Conservation (phyloP, 2,797 vertebrate species). For the Euthynnus affinis region DNA sequence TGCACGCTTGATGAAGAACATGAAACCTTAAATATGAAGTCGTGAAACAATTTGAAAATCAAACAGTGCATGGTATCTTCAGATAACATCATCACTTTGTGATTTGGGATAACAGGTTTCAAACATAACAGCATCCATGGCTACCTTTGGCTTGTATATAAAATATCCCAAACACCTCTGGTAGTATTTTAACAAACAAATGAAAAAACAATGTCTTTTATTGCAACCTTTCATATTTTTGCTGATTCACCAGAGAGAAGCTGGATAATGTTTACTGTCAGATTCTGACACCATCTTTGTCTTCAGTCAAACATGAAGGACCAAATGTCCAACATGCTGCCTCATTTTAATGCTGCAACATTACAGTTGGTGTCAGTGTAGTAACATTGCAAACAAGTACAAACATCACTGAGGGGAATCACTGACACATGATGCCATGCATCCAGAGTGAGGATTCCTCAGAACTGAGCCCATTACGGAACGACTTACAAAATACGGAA, state of each 20-base stretch:
- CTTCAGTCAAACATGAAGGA: too few relatives aligned
- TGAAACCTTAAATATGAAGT: too few relatives aligned
- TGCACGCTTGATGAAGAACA: too few relatives aligned
- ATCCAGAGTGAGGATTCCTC: constrained; percentile 23
- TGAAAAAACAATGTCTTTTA: neutral
- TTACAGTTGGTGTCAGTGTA: neutral
- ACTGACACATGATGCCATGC: constrained; percentile 30
- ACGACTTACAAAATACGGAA: neutral
- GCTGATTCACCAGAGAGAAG: too few relatives aligned
- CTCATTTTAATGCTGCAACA: neutral
- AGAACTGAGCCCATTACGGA: constrained; percentile 21
- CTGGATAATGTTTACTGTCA: too few relatives aligned
- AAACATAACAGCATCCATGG: too few relatives aligned
- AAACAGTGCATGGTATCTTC: neutral
- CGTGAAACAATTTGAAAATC: too few relatives aligned
- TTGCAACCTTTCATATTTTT: too few relatives aligned
- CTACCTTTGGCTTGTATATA: neutral
- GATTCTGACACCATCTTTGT: too few relatives aligned
- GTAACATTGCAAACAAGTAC: neutral
- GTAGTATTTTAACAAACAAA: too few relatives aligned
- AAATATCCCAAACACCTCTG: neutral
- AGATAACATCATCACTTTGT: neutral
- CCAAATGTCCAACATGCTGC: neutral
- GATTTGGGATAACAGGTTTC: neutral
- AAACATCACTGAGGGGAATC: constrained; percentile 35